A percentile compares a stretch with the other conserved stretches of the same genome.
phyloP scores from a whole-genome alignment of 2,113 vertebrate species.

The Pachyramphus minor region DNA sequence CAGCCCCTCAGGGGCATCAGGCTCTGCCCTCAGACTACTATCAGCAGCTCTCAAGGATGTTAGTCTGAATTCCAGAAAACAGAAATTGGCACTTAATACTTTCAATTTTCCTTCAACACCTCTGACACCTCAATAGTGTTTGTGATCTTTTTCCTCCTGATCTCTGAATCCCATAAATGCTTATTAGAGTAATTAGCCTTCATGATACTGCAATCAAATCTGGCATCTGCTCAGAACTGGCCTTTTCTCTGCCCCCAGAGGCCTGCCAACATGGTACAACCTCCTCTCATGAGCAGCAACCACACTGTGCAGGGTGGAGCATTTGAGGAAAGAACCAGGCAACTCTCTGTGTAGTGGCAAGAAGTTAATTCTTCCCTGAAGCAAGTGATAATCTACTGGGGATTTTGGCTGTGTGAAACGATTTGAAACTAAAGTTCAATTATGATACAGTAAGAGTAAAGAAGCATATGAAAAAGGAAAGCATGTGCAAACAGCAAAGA shows the following conservation, averaged over 20 bases:
- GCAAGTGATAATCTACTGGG: neutral
- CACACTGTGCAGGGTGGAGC: neutral
- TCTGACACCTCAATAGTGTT: constrained; percentile 23
- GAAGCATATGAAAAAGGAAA: neutral
- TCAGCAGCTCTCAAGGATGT: neutral
- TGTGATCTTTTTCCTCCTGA: constrained; percentile 14
- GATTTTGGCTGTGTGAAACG: neutral
- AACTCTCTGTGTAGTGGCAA: neutral
- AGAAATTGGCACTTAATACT: constrained; percentile 9
- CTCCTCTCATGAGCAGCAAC: neutral
- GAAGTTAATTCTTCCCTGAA: neutral
- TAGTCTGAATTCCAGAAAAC: neutral
- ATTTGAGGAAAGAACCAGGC: neutral
- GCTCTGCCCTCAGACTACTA: neutral
- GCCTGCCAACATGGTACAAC: neutral
- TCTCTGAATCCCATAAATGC: neutral
- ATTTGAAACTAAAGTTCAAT: neutral
- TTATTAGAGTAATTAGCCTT: constrained; percentile 43
- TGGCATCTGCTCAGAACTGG: constrained; percentile 19
- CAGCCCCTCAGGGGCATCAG: neutral
- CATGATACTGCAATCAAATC: neutral
- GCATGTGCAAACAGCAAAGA: neutral
- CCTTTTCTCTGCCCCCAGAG: constrained; percentile 12
- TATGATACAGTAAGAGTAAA: neutral
- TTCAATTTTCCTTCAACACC: constrained; percentile 12